Conservation (phyloP, 1,140 invertebrate species). For the Schmidtea mediterranea region DNA sequence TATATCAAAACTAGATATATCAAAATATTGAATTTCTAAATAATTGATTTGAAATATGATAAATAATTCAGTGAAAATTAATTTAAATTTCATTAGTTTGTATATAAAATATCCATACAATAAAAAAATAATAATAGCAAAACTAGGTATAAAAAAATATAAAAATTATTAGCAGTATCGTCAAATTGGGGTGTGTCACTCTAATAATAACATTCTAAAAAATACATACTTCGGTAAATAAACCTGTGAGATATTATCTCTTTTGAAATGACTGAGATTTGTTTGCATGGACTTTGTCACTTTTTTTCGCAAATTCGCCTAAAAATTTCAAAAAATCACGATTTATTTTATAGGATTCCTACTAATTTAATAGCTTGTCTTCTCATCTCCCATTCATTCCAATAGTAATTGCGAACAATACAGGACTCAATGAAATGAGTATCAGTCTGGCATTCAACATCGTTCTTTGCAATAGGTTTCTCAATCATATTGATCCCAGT, state of each 20-base stretch:
- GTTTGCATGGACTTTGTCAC: slow-evolving; percentile 26
- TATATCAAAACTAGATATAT: too few relatives aligned
- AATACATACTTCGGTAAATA: slow-evolving; percentile 21
- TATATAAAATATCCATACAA: too few relatives aligned
- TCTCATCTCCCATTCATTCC: slow-evolving; percentile 47
- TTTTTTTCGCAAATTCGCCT: slow-evolving; percentile 25
- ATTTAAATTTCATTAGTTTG: too few relatives aligned
- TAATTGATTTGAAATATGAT: too few relatives aligned
- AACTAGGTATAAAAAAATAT: slow-evolving; percentile 3
- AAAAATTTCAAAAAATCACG: slow-evolving; percentile 7
- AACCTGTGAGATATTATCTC: slow-evolving; percentile 24
- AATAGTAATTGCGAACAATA: slow-evolving; percentile 40
- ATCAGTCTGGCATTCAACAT: slow-evolving; percentile 41
- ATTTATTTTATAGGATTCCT: slow-evolving; percentile 8
- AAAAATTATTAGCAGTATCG: slow-evolving; percentile 10
- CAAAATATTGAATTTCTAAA: too few relatives aligned
- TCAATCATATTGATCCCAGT: slow-evolving; percentile 20
- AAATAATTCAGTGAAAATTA: too few relatives aligned
- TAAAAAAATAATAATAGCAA: slow-evolving; percentile 1
- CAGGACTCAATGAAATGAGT: slow-evolving; percentile 35
- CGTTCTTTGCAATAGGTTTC: slow-evolving; percentile 26
- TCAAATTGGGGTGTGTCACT: too few relatives aligned
- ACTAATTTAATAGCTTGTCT: slow-evolving; percentile 40
- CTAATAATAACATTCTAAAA: too few relatives aligned
- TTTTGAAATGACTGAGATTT: slow-evolving; percentile 22